A percentile compares a stretch with the other conserved stretches of the same genome.
Conservation (phyloP, 2,888 invertebrate species). For the Strigamia maritima region DNA sequence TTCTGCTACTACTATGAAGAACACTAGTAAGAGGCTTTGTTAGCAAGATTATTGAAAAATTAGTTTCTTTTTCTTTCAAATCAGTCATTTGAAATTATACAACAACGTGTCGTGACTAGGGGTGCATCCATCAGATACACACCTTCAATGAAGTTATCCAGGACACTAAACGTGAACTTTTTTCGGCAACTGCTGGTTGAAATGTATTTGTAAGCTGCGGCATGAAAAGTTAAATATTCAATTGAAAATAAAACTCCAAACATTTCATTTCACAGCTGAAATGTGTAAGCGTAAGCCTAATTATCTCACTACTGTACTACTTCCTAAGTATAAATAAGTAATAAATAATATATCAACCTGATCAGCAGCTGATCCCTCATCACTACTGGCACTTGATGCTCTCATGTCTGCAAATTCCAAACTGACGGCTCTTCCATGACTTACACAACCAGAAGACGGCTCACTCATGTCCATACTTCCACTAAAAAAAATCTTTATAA, state of each 20-base stretch:
- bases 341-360: slow-evolving; percentile 9
- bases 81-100: background rate
- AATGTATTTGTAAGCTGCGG: background rate
- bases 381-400: slow-evolving; percentile 64
- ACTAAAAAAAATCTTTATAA: slow-evolving; percentile 50
- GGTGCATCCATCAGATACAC: background rate
- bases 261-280: background rate
- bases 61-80: background rate
- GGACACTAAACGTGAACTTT: background rate
- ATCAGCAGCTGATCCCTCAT: slow-evolving; percentile 56
- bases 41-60: background rate
- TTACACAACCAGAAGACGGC: slow-evolving; percentile 56
- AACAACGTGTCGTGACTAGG: background rate
- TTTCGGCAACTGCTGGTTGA: slow-evolving; percentile 5
- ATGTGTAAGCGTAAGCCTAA: background rate
- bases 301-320: background rate
- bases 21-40: background rate
- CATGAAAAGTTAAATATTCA: slow-evolving; percentile 2
- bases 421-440: slow-evolving; percentile 60
- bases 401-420: slow-evolving; percentile 62
- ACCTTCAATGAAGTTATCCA: background rate
- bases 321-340: no score
- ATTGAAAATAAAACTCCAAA: background rate
- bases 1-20: no score
- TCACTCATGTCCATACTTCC: slow-evolving; percentile 68